These are phyloP conservation scores for Petroica traversi DNA, from an alignment of 2,113 vertebrate species.

Conservation along the genomic window DNA sequence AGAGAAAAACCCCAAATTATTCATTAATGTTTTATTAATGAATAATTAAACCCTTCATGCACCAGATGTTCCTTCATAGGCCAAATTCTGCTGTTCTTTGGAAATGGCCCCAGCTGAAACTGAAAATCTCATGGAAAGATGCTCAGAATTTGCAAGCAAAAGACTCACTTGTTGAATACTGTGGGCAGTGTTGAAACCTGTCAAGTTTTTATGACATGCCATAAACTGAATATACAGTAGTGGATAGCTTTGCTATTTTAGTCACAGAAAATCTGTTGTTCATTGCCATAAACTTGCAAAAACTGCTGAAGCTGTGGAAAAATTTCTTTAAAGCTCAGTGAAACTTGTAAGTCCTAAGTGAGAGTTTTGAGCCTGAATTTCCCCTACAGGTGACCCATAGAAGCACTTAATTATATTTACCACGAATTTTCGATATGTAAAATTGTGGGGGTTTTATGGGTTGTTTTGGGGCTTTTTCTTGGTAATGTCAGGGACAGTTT, in stretches of 20 bases:
- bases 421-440: neutral
- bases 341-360: neutral
- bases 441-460: fast-evolving
- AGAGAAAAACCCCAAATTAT: neutral
- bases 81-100: neutral
- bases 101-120: neutral
- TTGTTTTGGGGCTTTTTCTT: neutral
- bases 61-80: neutral
- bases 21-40: too few relatives aligned
- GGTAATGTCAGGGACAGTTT: neutral
- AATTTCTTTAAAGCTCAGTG: neutral
- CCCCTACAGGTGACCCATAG: neutral
- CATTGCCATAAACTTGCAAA: neutral
- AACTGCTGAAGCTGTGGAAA: neutral
- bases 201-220: neutral
- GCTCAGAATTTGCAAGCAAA: neutral
- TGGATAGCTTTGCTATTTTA: neutral
- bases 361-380: neutral
- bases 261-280: neutral
- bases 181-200: neutral
- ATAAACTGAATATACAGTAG: neutral
- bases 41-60: neutral
- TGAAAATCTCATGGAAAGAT: neutral
- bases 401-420: neutral
- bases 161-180: neutral